These are phyloP conservation scores for Cephus pulcher DNA, from an alignment of 2,888 invertebrate species.

Conservation along the genomic window DNA sequence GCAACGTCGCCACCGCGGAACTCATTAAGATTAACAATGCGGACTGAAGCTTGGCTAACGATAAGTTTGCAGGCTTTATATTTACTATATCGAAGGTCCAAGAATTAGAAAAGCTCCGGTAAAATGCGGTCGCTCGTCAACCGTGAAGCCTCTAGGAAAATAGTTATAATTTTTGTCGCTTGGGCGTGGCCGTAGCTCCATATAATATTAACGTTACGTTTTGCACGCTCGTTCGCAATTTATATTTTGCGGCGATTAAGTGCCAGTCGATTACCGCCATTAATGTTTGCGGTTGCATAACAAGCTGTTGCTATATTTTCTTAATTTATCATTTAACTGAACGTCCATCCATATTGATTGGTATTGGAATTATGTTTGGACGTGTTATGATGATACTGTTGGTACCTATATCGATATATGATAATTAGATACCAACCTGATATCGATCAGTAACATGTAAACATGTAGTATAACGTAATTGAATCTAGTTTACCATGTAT, in stretches of 20 bases:
- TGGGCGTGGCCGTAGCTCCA: neutral
- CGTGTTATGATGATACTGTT: neutral
- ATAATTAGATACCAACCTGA: neutral
- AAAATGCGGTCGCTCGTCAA: neutral
- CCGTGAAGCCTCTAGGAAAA: neutral
- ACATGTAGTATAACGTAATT: neutral
- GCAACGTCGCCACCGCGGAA: neutral
- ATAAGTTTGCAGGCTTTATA: neutral
- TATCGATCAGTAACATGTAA: neutral
- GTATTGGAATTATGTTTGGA: neutral
- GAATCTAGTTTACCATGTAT: neutral
- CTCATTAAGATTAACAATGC: neutral
- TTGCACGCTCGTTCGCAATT: no score
- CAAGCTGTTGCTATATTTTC: neutral
- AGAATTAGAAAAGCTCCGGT: neutral
- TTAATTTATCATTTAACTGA: neutral
- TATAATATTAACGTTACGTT: neutral
- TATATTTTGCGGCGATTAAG: no score
- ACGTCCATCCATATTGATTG: neutral
- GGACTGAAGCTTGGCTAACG: neutral
- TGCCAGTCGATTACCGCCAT: no score
- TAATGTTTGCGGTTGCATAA: neutral
- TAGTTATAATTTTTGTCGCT: neutral
- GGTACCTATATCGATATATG: neutral
- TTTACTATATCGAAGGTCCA: neutral